Conservation (phyloP, 2,888 invertebrate genomes). For the Platycheirus rosarum region DNA sequence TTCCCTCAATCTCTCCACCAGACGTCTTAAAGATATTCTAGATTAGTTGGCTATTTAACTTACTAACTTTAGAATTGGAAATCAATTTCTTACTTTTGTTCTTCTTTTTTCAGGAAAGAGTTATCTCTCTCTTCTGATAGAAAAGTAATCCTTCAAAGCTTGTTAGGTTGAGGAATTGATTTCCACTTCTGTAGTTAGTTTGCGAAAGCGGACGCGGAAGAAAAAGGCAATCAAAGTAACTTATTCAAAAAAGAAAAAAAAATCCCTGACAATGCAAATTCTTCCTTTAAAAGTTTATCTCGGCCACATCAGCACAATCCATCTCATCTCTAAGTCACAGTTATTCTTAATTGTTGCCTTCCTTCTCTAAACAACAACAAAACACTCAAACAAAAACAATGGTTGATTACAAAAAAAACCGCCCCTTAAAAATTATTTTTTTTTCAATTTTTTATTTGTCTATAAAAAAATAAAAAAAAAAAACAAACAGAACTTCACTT, state of each 20-base stretch:
- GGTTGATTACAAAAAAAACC: constrained; percentile 54
- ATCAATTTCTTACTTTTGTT: no score
- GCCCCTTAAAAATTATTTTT: constrained; percentile 28
- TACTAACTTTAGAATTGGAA: no score
- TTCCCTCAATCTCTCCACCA: no score
- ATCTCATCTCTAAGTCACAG: constrained; percentile 12
- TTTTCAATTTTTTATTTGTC: constrained; percentile 1
- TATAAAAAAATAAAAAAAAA: background rate
- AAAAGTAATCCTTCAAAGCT: no score
- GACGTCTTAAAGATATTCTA: no score
- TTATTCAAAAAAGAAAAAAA: background rate
- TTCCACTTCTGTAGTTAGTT: no score
- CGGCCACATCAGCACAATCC: background rate
- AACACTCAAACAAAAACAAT: constrained; percentile 14
- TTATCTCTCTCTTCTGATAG: no score
- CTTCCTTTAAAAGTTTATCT: constrained; percentile 14
- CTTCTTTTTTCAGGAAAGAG: no score
- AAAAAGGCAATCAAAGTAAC: background rate
- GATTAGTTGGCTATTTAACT: no score
- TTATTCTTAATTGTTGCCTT: constrained; percentile 28
- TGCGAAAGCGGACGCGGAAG: no score
- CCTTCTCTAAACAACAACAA: constrained; percentile 1
- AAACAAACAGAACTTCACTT: constrained; percentile 14
- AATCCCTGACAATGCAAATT: constrained; percentile 6
- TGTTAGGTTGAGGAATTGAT: no score